Base-by-base conservation (phyloP, 2,888 invertebrate species). In the Sycophila texana region DNA sequence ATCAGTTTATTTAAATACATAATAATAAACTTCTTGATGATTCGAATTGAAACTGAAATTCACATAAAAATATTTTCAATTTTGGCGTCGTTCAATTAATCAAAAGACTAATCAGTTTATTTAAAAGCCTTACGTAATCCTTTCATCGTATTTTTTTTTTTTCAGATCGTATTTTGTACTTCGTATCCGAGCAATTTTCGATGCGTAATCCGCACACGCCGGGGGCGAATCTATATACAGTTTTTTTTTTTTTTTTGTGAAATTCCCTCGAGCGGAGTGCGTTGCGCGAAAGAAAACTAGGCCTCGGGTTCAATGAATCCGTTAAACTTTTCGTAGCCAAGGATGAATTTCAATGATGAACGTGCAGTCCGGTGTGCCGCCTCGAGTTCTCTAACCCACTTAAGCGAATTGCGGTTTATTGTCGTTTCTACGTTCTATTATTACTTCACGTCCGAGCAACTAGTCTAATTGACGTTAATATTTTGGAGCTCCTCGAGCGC, bases 311-410 rank as follows among this genome's bases (percentile, higher is more conserved):
- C 61, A 72, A 72, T 13, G 72, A 18, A 53, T 72, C 61, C 61
- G 18, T 72, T 51, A 53, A 49, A 53, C 51, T 72, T 72, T 61
- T 61, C 72, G 51, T 72, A 72, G 61, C 71, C 72, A 61, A 72
- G 72, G 61, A 72, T 72, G 61, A 72, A 72, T 72, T 61, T 61
- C 61, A 72, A 63, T 30, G 72, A 72, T 26, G 72, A 72, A 30
- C 66, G 65, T 20, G n/a, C n/a, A 65, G 26, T 49, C 49, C 66
- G 39, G 49, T 22, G 58, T 18, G 20, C 20, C 55, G 53, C 65
- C 49, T 65, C 47, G n/a, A 47, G 26, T 39, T 65, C 47, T 47
- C 13, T 65, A 65, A 67, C 30, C 53, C 53, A 55, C 53, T 67
- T 53, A 16, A 67, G 20, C 67, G 67, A 67, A 67, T 67, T 53